These are phyloP conservation scores for Drosophila ezoana DNA, from an alignment of 2,888 invertebrate genomes.

Conservation along the genomic window DNA sequence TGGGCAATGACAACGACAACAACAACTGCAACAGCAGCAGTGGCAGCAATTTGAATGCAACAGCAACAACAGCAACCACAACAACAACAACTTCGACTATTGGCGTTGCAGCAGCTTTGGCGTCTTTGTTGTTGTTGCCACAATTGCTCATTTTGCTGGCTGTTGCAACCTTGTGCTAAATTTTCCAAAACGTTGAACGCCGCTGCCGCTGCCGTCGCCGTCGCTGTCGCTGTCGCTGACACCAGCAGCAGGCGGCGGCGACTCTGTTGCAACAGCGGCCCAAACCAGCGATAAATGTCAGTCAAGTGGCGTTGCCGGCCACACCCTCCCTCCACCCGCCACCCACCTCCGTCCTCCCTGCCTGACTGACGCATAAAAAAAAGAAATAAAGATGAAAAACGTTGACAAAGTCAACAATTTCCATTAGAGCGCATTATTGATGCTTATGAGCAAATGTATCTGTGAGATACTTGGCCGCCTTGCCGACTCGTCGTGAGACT, in stretches of 20 bases:
- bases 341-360: constrained; percentile 20
- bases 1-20: constrained; percentile 72
- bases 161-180: constrained; percentile 80
- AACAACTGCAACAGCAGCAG: constrained; percentile 12
- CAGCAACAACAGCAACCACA: constrained; percentile 36
- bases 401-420: constrained; percentile 69
- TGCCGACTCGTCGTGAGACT: constrained; percentile 54
- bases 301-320: constrained; percentile 65
- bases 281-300: constrained; percentile 78
- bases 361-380: constrained; percentile 54
- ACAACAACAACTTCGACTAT: constrained; percentile 43
- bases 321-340: constrained; percentile 46
- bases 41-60: constrained; percentile 63
- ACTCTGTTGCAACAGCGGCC: constrained; percentile 44
- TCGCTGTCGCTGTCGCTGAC: constrained; percentile 25
- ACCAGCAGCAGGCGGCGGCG: constrained; percentile 28
- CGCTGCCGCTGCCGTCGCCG: constrained; percentile 39
- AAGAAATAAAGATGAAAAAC: constrained; percentile 17
- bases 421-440: constrained; percentile 79
- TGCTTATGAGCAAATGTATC: constrained; percentile 78
- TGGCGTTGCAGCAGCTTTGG: constrained; percentile 66
- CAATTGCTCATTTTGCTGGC: constrained; percentile 78
- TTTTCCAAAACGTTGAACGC: constrained; percentile 80
- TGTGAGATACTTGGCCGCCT: constrained; percentile 63
- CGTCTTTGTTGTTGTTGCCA: constrained; percentile 66